These are phyloP conservation scores for Metopolophium dirhodum DNA, from an alignment of 1,140 invertebrate genomes.

Conservation along the genomic window DNA sequence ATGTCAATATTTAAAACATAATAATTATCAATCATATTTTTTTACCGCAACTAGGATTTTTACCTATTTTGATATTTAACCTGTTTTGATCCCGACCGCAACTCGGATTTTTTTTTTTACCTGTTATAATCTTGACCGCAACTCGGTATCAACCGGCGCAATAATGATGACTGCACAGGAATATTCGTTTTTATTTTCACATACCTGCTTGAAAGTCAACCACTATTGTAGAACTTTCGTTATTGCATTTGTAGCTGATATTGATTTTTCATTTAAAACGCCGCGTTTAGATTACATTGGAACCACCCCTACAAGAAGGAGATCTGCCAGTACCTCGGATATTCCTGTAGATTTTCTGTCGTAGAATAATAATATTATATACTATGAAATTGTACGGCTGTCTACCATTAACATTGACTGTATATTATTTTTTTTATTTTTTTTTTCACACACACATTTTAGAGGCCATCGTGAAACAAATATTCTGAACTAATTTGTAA, in stretches of 20 bases:
- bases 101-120: too few relatives aligned
- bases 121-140: too few relatives aligned
- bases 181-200: not conserved
- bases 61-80: too few relatives aligned
- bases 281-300: not conserved
- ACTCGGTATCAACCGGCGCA: too few relatives aligned
- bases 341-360: not conserved
- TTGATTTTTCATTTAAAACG: not conserved
- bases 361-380: not conserved
- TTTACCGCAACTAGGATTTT: too few relatives aligned
- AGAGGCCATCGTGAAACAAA: not conserved
- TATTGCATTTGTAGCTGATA: not conserved
- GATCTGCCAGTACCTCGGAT: not conserved
- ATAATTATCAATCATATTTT: too few relatives aligned
- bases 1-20: too few relatives aligned
- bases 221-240: not conserved
- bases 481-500: not conserved
- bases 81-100: too few relatives aligned
- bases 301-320: not conserved
- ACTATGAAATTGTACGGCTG: too few relatives aligned
- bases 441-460: not conserved
- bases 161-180: not conserved
- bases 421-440: not conserved
- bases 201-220: not conserved
- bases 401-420: too few relatives aligned